These are phyloP conservation scores for Arion vulgaris DNA, from an alignment of 1,140 invertebrate genomes.

Conservation along the genomic window DNA sequence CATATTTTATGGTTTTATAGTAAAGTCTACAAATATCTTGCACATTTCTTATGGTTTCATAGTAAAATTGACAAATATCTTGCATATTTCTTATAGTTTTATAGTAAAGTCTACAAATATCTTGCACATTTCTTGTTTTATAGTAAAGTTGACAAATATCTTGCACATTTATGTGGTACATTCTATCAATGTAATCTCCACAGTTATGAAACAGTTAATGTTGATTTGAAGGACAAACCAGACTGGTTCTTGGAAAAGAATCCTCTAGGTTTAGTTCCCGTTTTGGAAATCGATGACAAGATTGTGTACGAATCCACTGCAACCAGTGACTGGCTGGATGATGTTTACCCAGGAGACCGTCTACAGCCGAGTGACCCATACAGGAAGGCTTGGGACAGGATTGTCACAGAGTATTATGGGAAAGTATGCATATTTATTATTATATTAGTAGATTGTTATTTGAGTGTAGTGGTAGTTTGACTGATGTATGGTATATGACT, in stretches of 20 bases:
- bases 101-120: no score
- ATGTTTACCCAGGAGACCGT: constrained; percentile 81
- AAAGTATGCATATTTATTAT: neutral
- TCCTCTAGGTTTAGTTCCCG: constrained; percentile 85
- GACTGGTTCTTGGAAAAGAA: constrained; percentile 82
- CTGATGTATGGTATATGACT: no score
- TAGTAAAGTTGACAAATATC: no score
- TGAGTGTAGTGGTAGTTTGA: no score
- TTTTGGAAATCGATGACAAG: constrained; percentile 81
- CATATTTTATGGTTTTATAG: no score
- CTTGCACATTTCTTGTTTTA: no score
- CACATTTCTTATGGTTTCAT: no score
- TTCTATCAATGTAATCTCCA: neutral
- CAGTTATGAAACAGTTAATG: constrained; percentile 87
- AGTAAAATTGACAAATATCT: no score
- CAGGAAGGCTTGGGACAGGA: constrained; percentile 83
- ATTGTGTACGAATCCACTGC: constrained; percentile 86
- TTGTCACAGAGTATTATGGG: constrained; percentile 79
- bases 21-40: no score
- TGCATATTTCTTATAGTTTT: no score
- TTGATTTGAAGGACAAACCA: constrained; percentile 86
- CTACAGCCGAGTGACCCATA: constrained; percentile 83
- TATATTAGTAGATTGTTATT: no score
- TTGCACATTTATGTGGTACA: no score
- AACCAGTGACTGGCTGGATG: constrained; percentile 88